Conservation (phyloP, 1,140 invertebrate species). For the Drosophila elegans region DNA sequence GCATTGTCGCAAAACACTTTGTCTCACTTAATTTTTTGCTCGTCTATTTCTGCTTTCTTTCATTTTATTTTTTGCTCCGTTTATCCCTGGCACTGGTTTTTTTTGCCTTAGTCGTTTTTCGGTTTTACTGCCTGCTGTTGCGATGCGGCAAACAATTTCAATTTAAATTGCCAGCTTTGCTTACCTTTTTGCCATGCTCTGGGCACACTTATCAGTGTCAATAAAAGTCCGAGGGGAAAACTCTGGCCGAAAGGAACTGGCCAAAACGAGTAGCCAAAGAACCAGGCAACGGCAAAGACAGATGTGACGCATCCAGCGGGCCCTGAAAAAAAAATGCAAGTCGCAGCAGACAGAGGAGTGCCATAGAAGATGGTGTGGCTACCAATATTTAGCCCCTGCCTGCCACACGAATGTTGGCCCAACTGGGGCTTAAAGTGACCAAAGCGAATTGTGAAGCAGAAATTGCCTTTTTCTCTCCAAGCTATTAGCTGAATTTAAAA, state of each 20-base stretch:
- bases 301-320: slow-evolving; percentile 42
- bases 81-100: slow-evolving; percentile 11
- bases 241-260: slow-evolving; percentile 37
- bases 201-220: slow-evolving; percentile 82
- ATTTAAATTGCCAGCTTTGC: slow-evolving; percentile 80
- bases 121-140: slow-evolving; percentile 70
- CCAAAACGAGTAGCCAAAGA: slow-evolving; percentile 26
- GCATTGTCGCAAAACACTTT: slow-evolving; percentile 80
- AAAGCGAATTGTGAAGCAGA: slow-evolving; percentile 4
- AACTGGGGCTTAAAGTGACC: slow-evolving; percentile 31
- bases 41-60: slow-evolving; percentile 44
- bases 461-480: no score
- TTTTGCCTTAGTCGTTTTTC: slow-evolving; percentile 26
- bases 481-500: no score
- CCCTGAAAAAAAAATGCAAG: slow-evolving; percentile 24
- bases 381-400: slow-evolving; percentile 11
- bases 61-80: slow-evolving; percentile 30
- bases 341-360: slow-evolving; percentile 6
- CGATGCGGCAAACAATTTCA: slow-evolving; percentile 79
- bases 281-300: slow-evolving; percentile 36
- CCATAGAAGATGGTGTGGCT: slow-evolving; percentile 25
- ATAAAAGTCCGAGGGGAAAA: slow-evolving; percentile 74
- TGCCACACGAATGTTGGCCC: slow-evolving; percentile 24
- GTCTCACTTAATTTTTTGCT: slow-evolving; percentile 80
- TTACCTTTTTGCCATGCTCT: slow-evolving; percentile 74